Conservation (phyloP, 2,888 invertebrate genomes). For the Drosophila anomalata region DNA sequence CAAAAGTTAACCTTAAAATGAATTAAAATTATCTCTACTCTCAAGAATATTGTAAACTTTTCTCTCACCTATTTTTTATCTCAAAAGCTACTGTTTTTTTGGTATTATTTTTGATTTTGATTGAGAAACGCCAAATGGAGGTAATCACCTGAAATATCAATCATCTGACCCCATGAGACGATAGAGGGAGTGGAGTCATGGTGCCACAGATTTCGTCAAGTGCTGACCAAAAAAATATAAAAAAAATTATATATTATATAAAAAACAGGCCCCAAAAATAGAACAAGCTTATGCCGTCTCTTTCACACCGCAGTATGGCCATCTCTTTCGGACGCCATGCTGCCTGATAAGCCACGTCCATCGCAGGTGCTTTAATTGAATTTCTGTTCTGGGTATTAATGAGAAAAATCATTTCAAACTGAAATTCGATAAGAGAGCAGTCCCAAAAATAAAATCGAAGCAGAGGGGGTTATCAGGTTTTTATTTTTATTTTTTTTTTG, state of each 20-base stretch:
- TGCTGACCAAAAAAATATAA: not conserved
- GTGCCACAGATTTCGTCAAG: constrained; percentile 29
- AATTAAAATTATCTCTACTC: too few relatives aligned
- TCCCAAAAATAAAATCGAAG: constrained; percentile 8
- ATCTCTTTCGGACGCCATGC: not conserved
- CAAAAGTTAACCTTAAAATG: too few relatives aligned
- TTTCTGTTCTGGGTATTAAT: constrained; percentile 41
- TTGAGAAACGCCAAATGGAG: constrained; percentile 42
- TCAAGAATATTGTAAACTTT: not conserved
- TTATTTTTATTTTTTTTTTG: not conserved
- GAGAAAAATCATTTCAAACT: constrained; percentile 35
- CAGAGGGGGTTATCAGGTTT: constrained; percentile 13
- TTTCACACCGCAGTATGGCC: not conserved
- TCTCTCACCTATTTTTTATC: constrained; percentile 15
- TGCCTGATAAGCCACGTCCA: constrained; percentile 44
- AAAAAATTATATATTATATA: not conserved
- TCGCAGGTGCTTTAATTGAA: constrained; percentile 44
- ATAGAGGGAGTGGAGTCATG: constrained; percentile 19
- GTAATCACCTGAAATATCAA: constrained; percentile 48
- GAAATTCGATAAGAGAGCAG: constrained; percentile 26
- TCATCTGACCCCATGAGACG: constrained; percentile 42
- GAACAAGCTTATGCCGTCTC: constrained; percentile 7
- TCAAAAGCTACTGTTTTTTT: constrained; percentile 23
- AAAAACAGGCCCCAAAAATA: constrained; percentile 13
- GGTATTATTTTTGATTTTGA: constrained; percentile 15